Evolutionary conservation across 2,797 vertebrate genomes (phyloP), one percentile per base, ranked within the genome.

Genomic region (Sebastes iracundus): DNA sequence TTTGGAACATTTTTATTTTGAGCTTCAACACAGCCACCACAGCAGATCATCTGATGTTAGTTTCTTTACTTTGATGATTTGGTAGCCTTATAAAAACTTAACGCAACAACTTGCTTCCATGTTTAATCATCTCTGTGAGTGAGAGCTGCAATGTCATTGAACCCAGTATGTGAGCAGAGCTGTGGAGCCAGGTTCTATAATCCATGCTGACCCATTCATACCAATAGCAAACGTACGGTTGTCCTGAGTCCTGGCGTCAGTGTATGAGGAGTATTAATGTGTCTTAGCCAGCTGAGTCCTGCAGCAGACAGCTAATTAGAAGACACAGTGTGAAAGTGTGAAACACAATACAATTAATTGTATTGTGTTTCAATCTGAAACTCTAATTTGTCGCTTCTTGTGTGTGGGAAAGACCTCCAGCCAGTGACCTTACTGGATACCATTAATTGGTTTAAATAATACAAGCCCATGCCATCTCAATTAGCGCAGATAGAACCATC

Each of bases 361-460:
- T 52, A 49, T 58, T 70, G 11, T 65, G 32, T 68, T 25, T 61
- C 62, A 71, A 16, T 46, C 23, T 72, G 9, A 61, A 58, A 9
- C 49, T 52, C n/a, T 33, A 25, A 33, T 79, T 75, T 74, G 68
- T 73, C 23, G 9, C 4, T 35, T 74, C 11, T 56, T 72, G 35
- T 60, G 46, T 30, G 22, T 55, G 33, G 7, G 28, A 61, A 77
- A 59, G 18, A 72, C n/a, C 22, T 64, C 23, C 16, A 64, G 53
- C n/a, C 30, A 42, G 13, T 60, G 59, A 69, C 38, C 25, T 61
- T 18, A 27, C 8, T 65, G 52, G 61, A 79, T 73, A 20, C 12
- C 2, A 32, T 52, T 75, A 67, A 76, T 65, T 66, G 27, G 11
- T 66, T 72, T 60, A 28, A 79, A 86, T 22, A 64, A 65, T 65